Conservation (phyloP, 2,113 vertebrate genomes). For the Poeciliopsis turrubarensis region DNA sequence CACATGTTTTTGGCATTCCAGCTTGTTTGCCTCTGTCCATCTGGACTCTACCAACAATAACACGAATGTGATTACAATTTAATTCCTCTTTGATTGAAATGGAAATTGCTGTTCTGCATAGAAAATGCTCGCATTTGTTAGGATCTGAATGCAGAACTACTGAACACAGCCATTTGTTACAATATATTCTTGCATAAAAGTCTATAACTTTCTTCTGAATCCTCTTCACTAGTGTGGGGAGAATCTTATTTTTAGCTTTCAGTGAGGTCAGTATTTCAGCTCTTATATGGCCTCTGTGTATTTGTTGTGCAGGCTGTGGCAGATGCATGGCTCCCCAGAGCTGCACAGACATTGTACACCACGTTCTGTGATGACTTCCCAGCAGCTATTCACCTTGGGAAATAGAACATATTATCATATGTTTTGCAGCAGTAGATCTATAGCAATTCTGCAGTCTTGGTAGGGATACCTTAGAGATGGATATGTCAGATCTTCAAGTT, state of each 20-base stretch:
- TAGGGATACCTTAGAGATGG: not conserved
- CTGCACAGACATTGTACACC: not conserved
- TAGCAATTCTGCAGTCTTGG: not conserved
- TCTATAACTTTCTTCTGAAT: slow-evolving; percentile 1
- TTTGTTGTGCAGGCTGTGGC: not conserved
- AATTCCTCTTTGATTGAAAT: slow-evolving; percentile 1
- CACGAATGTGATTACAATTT: not conserved
- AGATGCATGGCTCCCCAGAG: slow-evolving; percentile 5
- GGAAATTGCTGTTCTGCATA: slow-evolving; percentile 13
- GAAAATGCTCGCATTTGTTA: slow-evolving; percentile 5
- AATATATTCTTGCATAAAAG: not conserved
- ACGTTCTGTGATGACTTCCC: not conserved
- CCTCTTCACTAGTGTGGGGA: not conserved
- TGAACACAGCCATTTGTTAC: not conserved
- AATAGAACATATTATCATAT: not conserved
- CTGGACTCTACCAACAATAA: not conserved
- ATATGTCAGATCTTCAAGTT: not conserved
- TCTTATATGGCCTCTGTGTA: not conserved
- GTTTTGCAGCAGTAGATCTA: slow-evolving; percentile 3
- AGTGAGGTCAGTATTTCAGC: not conserved
- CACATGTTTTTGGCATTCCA: slow-evolving; percentile 9
- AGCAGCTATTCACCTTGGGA: not conserved
- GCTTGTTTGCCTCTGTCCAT: not conserved
- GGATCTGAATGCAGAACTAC: not conserved
- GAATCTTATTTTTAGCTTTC: not conserved